phyloP scores from a whole-genome alignment of 2,113 vertebrate genomes.

The Athene noctua region DNA sequence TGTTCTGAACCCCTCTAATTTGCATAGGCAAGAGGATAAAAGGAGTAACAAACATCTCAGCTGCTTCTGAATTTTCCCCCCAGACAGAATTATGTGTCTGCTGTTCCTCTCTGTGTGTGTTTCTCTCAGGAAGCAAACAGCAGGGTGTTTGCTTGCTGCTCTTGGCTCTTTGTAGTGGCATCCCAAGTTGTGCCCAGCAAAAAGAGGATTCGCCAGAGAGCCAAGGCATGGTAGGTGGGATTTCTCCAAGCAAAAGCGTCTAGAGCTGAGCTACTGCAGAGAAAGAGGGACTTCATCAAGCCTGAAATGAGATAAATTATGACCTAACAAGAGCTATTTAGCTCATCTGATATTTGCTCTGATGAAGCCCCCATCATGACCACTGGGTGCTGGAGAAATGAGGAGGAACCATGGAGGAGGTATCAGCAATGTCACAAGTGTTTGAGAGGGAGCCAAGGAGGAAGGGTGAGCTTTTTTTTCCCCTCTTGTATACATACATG shows the following conservation, averaged over 20 bases:
- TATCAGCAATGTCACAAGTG: neutral
- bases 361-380: accelerated
- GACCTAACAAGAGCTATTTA: neutral
- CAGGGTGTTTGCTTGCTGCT: accelerated
- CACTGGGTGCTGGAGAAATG: accelerated
- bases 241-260: neutral
- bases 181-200: neutral
- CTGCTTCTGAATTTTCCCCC: neutral
- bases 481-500: accelerated
- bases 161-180: neutral
- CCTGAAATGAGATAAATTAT: neutral
- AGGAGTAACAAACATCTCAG: neutral
- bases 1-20: neutral
- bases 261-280: neutral
- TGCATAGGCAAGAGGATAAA: neutral
- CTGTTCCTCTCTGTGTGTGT: neutral
- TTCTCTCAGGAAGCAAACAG: neutral
- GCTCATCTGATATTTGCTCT: neutral
- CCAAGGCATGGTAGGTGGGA: neutral
- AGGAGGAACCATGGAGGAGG: neutral
- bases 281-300: neutral
- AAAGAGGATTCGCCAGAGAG: neutral
- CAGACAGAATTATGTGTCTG: neutral
- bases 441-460: neutral
- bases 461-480: neutral